Evolutionary conservation across 2,888 invertebrate genomes (phyloP).

Genomic region (Temnothorax rugatulus): DNA sequence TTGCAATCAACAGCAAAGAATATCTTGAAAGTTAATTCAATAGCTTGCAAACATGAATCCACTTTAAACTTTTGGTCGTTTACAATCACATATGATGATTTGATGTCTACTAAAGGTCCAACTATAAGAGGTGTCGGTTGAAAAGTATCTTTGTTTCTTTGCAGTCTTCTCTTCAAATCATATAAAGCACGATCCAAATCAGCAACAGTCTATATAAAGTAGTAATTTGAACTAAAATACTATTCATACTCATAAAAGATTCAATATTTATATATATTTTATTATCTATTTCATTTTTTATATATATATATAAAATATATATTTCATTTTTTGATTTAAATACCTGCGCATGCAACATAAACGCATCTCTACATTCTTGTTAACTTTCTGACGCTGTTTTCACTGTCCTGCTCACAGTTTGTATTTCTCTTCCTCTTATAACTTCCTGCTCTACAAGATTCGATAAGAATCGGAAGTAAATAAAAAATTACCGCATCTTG

Average conservation of each 20-base stretch:
- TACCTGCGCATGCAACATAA: background rate
- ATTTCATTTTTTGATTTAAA: background rate
- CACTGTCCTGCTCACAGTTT: background rate
- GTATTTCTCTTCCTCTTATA: conserved; percentile 1
- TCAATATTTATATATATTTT: background rate
- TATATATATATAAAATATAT: no score
- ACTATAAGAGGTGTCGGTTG: conserved; percentile 5
- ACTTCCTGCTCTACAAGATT: background rate
- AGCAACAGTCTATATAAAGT: background rate
- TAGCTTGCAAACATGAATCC: background rate
- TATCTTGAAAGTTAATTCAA: conserved; percentile 4
- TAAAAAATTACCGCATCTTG: background rate
- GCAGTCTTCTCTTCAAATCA: background rate
- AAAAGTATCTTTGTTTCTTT: conserved; percentile 2
- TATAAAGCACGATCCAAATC: conserved; percentile 1
- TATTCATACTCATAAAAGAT: conserved; percentile 6
- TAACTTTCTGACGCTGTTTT: background rate
- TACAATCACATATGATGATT: background rate
- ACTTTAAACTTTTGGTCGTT: conserved; percentile 4
- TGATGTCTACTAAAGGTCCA: background rate
- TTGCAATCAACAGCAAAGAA: conserved; percentile 7
- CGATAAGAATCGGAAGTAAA: conserved; percentile 4
- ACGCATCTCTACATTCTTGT: background rate
- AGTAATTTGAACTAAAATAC: background rate
- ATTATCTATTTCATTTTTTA: no score